Evolutionary conservation across 2,113 vertebrate species (phyloP).

Genomic region (Alexandromys fortis): DNA sequence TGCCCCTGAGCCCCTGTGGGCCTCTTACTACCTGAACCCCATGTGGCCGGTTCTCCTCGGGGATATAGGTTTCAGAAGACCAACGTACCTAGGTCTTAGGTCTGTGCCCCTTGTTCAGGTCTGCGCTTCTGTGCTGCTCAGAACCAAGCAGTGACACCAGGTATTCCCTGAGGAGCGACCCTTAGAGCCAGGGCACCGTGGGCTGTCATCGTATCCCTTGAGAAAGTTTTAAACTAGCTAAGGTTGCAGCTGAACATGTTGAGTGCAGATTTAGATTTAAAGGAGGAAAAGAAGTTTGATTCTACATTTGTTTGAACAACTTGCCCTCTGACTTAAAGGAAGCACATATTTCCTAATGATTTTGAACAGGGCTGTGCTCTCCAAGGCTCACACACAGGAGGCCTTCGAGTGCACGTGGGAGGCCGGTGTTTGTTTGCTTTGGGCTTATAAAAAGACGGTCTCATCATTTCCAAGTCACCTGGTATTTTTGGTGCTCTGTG

Average conservation of each 20-base stretch:
- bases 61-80: not conserved
- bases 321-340: slow-evolving; percentile 22
- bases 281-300: not conserved
- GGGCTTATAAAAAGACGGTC: not conserved
- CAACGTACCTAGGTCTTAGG: accelerated
- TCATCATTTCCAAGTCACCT: slow-evolving; percentile 62
- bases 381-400: not conserved
- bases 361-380: not conserved
- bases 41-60: accelerated
- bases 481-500: slow-evolving; percentile 65
- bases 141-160: not conserved
- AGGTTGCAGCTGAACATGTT: not conserved
- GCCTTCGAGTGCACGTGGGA: not conserved
- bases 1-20: not conserved
- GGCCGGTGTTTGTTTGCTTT: not conserved
- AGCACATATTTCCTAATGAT: slow-evolving; percentile 29
- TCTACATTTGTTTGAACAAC: not conserved
- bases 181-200: not conserved
- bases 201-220: not conserved
- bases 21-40: not conserved
- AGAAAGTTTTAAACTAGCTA: not conserved
- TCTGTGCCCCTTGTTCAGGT: not conserved
- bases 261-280: not conserved
- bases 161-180: not conserved
- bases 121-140: not conserved